Base-by-base conservation (phyloP, 1,140 invertebrate species). In the Stenopsyche tienmushanensis region DNA sequence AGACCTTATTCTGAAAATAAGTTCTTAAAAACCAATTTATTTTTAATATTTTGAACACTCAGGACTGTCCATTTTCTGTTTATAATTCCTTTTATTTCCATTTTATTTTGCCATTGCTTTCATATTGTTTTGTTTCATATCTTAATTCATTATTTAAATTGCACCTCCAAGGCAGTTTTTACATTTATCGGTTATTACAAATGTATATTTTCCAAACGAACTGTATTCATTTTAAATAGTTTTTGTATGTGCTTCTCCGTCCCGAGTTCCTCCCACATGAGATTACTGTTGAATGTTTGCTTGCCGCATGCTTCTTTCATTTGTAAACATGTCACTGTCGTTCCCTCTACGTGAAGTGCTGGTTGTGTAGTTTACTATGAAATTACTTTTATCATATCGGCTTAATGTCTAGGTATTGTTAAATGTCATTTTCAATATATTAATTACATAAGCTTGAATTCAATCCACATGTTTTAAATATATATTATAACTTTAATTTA, bases 231-330 rank as follows among this genome's bases (percentile, higher is more conserved):
- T 68, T 65, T 64, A 69, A 59, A 69, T 62, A 66, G 59, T 57
- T 69, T 64, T 54, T 69, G 55, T 65, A 64, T 69, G 64, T 64
- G 67, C 67, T 69, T 69, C 29, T 69, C 67, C 67, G 54, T 66
- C 67, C 67, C 41, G 52, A 63, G 57, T 69, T 47, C 67, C 29
- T 59, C 65, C 67, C 60, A 69, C 53, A 65, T 77, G 77, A 77
- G 76, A 79, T 81, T 79, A 78, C 78, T 78, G 79, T 80, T 80
- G 79, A 80, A 78, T 81, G 80, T 81, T 60, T 81, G 80, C 80
- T 81, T 81, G 80, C 74, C 79, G 80, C 80, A 81, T 81, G 80
- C 80, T 81, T 81, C 78, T 80, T 70, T 70, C 69, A 70, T 70
- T 67, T 70, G 69, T 70, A 70, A 70, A 70, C 67, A 69, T 69